Base-by-base conservation (phyloP, 2,797 vertebrate genomes). In the Leuciscus waleckii region DNA sequence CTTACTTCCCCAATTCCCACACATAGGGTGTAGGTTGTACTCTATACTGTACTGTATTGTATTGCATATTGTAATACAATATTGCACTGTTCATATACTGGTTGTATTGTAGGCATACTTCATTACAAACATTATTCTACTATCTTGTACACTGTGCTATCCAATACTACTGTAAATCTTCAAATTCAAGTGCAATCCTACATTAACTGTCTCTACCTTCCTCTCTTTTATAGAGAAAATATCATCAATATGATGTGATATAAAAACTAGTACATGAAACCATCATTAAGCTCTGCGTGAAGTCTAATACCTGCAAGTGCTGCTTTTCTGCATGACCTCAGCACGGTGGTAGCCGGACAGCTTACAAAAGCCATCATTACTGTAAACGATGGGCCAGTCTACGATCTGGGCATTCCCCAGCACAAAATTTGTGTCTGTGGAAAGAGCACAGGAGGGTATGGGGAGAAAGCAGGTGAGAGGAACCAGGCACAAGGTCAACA, bases 281-380 rank as follows among this genome's bases (percentile, higher is more conserved):
- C 26, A 71, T 21, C 7, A 65, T 65, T 65, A 65, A 65, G 26
- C 56, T 21, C 67, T 79, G 17, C 14, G 19, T 54, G 35, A 80
- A 41, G 21, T 80, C 69, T 74, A n/a, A 37, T 97, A 99, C 98
- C 98, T 99, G 98, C 98, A 99, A 89, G 98, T 98, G 93, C 98
- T 99, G 96, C 98, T 99, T 91, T 99, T 99, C 92, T 99, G 98
- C 98, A 99, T 99, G 95, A 99, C 98, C 93, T 99, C 98, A 7
- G 98, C 98, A 92, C 98, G 95, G 95, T 99, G 98, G 92, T 98
- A 99, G 86, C 98, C 98, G 17, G 98, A 99, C 86, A 99, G 90
- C 93, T 99, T 99, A 96, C 98, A 99, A 95, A 99, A 99, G 89
- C 98, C 98, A 88, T 99, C 98, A 8, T 99, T 99, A 96, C 98